Base-by-base conservation (phyloP, 2,888 invertebrate species). In the Apotomis turbidana region DNA sequence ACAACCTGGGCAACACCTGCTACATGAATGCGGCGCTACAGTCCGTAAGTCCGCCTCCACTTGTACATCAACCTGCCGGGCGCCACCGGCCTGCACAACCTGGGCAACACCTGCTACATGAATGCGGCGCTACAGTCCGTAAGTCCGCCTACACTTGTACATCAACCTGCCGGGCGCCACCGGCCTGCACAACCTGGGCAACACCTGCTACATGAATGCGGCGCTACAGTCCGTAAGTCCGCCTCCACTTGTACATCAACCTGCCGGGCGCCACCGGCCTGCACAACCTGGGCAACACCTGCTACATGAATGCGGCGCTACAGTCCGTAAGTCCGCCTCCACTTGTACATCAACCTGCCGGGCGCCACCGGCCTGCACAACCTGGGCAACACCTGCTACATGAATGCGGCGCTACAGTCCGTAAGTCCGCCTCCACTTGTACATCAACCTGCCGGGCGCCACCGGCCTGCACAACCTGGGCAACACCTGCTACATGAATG, bases 201-300 rank as follows among this genome's bases (percentile, higher is more conserved):
- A 97, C 88, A 97, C 97, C 0, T 97, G 97, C 84, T 97, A 97
- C 85, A 96, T 97, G 96, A 97, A 97, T 88, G 96, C 97, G 1
- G 97, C 97, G 5, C 41, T 41, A 0, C 41, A 41, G 41, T 41
- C 41, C 41, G 41, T 41, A 6, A 41, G 41, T 41, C 41, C 41
- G 6, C 41, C 5, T 41, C 27, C 41, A 41, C 41, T 41, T 41
- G 41, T 41, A 6, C 41, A 41, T 0, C 41, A 41, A 41, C 41
- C 41, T 41, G 41, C 41, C 41, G 41, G 4, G 41, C 41, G 41
- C 41, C 8, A 51, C 58, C 8, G 78, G 73, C 62, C 74, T 75
- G 41, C 75, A 78, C 44, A 75, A 74, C 49, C 74, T 75, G 9
- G 67, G 74, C 10, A 63, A 67, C 13, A 68, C 78, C 10, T 77